Evolutionary conservation across 2,888 invertebrate species (phyloP), one percentile per base, ranked within the genome.

Genomic region (Deroplatys truncata): DNA sequence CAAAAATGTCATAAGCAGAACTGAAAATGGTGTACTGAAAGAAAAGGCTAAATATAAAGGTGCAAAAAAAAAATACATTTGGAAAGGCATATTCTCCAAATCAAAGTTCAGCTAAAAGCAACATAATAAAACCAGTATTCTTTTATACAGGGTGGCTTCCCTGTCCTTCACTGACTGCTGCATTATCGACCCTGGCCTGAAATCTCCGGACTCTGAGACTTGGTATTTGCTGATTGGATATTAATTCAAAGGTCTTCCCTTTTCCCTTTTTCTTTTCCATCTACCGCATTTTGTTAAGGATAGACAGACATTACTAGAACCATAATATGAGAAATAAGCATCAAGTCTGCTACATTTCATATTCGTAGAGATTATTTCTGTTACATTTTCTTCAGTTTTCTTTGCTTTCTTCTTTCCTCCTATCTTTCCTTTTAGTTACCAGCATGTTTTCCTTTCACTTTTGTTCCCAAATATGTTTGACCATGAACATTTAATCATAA

Each of bases 91-190:
- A 35, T 87, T 43, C 82, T 87, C 83, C 35, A 35, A 28, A 83
- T 10, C 82, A 85, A 85, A 35, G 84, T 35, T n/a, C 31, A 85
- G 13, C 9, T n/a, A 85, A 49, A 84, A 72, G 87, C 82, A 85
- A 84, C 43, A 43, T 43, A 43, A 43, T 43, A 43, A 43, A 43
- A 13, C 43, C 43, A 43, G 43, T 90, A 49, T 84, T 89, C 89
- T 83, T 90, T 85, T 84, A 85, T 88, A n/a, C 84, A n/a, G 90
- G 92, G 92, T 92, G 92, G 91, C 92, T 92, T 92, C 92, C 90
- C 92, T 92, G 91, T 92, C 92, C 92, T 92, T 92, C 92, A 92
- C 92, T 92, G 92, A 92, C 92, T 93, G 92, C 92, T 92, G 91
- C 91, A 91, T 90, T 91, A 91, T 92, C 91, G 92, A 93, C 92